Conservation (phyloP, 2,113 vertebrate genomes). For the Leptodactylus fuscus region DNA sequence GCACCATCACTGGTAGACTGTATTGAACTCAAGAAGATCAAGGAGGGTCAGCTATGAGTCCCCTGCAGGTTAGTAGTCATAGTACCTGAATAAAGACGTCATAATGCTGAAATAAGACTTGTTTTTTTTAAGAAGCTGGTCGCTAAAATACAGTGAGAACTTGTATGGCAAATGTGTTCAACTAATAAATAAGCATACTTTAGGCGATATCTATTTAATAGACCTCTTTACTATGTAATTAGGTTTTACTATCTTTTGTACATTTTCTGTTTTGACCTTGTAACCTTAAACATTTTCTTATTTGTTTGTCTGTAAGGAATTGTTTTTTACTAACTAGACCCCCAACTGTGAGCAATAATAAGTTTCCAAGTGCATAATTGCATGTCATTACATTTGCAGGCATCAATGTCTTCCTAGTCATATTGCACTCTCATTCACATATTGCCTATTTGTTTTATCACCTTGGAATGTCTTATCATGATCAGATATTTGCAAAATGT, state of each 20-base stretch:
- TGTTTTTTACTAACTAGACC: slow-evolving; percentile 38
- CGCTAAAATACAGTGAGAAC: not conserved
- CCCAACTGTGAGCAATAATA: slow-evolving; percentile 55
- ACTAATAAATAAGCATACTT: not conserved
- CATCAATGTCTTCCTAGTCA: slow-evolving; percentile 43
- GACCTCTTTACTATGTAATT: not conserved
- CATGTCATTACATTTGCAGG: slow-evolving; percentile 50
- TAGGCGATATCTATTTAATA: not conserved
- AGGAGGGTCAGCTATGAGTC: too few relatives aligned
- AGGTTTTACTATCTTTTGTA: not conserved
- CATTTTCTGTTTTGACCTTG: slow-evolving; percentile 24
- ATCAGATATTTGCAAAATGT: slow-evolving; percentile 54
- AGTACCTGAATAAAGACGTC: too few relatives aligned
- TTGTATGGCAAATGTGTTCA: not conserved
- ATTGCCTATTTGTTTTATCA: slow-evolving; percentile 57
- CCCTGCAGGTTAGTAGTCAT: too few relatives aligned
- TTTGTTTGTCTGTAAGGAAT: slow-evolving; percentile 29
- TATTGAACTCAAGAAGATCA: too few relatives aligned
- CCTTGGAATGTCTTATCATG: slow-evolving; percentile 48
- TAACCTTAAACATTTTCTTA: slow-evolving; percentile 29
- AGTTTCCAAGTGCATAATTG: slow-evolving; percentile 51
- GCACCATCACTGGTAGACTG: too few relatives aligned
- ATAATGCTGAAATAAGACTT: too few relatives aligned
- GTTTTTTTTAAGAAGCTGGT: not conserved
- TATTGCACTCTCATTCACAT: slow-evolving; percentile 52